Conservation (phyloP, 2,888 invertebrate genomes). For the Ennomos quercinarius region DNA sequence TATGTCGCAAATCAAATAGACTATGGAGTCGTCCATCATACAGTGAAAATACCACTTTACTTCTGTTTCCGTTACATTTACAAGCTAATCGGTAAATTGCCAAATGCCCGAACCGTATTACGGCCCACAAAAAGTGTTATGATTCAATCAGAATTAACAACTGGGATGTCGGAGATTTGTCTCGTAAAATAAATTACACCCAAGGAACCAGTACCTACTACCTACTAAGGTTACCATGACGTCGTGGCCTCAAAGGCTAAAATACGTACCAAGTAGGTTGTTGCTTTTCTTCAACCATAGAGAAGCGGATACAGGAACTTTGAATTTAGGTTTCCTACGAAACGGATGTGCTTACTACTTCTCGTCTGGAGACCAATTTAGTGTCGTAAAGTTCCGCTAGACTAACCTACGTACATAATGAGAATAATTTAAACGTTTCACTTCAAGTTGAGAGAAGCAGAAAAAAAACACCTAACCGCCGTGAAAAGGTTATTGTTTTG, state of each 20-base stretch:
- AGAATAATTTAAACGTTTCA: conserved; percentile 13
- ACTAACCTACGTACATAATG: not conserved
- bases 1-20: not conserved
- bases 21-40: conserved; percentile 4
- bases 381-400: conserved; percentile 17
- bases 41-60: conserved; percentile 34
- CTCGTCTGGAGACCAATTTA: conserved; percentile 26
- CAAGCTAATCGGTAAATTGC: conserved; percentile 47
- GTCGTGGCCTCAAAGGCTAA: conserved; percentile 10
- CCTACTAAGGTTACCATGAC: not conserved
- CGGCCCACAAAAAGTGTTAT: conserved; percentile 37
- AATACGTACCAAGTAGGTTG: conserved; percentile 1
- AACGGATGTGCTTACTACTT: conserved; percentile 23
- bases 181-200: conserved; percentile 25
- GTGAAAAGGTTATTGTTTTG: too few relatives aligned
- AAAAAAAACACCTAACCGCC: too few relatives aligned
- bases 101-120: conserved; percentile 40
- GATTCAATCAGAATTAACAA: conserved; percentile 36
- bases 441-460: not conserved
- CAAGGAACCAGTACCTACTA: conserved; percentile 1
- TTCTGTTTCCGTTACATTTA: conserved; percentile 50
- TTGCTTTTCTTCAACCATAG: conserved; percentile 7
- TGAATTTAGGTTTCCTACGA: conserved; percentile 21
- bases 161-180: conserved; percentile 39
- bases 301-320: conserved; percentile 24